A percentile compares a stretch with the other conserved stretches of the same genome.
These are phyloP conservation scores for Cydia strobilella DNA, from an alignment of 1,140 invertebrate species.

Conservation along the genomic window DNA sequence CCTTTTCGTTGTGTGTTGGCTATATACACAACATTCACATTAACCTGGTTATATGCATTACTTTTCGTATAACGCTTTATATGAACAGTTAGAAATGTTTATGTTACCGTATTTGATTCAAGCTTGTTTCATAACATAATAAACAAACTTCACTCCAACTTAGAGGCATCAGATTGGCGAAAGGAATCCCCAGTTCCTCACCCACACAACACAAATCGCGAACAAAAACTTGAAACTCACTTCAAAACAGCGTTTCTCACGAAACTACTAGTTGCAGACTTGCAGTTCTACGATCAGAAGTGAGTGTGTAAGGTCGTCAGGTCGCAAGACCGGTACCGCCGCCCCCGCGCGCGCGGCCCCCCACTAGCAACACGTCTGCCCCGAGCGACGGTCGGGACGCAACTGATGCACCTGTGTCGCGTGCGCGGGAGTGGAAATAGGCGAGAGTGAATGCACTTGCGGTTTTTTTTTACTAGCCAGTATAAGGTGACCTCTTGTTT, in stretches of 20 bases:
- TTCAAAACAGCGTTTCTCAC: neutral
- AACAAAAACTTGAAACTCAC: neutral
- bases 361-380: neutral
- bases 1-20: too few species aligned
- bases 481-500: neutral
- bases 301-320: constrained; percentile 13
- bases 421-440: constrained; percentile 16
- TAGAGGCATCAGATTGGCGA: neutral
- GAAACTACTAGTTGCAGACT: neutral
- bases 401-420: constrained; percentile 12
- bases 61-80: too few species aligned
- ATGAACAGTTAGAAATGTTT: too few species aligned
- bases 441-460: constrained; percentile 26
- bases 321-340: constrained; percentile 20
- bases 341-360: neutral
- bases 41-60: too few species aligned
- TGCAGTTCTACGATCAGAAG: neutral
- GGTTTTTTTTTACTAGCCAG: neutral
- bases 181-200: neutral
- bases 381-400: neutral
- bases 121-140: too few species aligned
- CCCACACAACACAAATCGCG: neutral
- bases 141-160: too few species aligned
- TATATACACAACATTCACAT: too few species aligned
- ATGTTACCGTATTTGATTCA: too few species aligned